These are phyloP conservation scores for Acronicta alni DNA, from an alignment of 2,888 invertebrate genomes.

Conservation along the genomic window DNA sequence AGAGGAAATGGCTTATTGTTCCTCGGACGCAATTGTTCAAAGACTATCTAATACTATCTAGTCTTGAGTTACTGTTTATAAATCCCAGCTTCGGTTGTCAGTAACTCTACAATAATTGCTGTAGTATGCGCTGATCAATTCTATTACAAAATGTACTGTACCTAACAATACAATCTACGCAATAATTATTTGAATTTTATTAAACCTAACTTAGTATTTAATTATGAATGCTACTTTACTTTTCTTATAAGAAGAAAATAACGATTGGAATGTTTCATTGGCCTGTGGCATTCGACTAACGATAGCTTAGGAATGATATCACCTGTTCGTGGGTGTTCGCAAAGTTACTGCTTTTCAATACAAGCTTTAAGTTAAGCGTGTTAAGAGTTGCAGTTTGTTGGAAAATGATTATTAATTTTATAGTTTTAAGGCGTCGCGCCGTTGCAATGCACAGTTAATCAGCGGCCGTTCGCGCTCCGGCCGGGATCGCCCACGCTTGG, in stretches of 20 bases:
- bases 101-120: neutral
- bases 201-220: too few species aligned
- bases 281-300: conserved; percentile 31
- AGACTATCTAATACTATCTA: neutral
- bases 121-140: neutral
- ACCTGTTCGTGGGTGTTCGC: conserved; percentile 51
- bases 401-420: conserved; percentile 68
- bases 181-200: conserved; percentile 20
- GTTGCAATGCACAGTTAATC: conserved; percentile 77
- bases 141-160: neutral
- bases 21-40: conserved; percentile 1
- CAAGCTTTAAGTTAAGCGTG: conserved; percentile 36
- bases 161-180: conserved; percentile 10
- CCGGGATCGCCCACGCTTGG: conserved; percentile 80
- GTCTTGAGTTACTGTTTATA: conserved; percentile 8
- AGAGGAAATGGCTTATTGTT: conserved; percentile 32
- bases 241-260: conserved; percentile 19
- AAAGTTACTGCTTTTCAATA: conserved; percentile 26
- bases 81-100: conserved; percentile 8
- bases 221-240: conserved; percentile 6
- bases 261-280: conserved; percentile 43
- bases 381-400: conserved; percentile 44
- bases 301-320: conserved; percentile 42
- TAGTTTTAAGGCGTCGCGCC: conserved; percentile 67
- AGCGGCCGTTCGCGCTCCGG: conserved; percentile 69